Percentiles rank a stretch among this genome's conserved stretches.
Conservation (phyloP, 1,140 invertebrate species). For the Reticulitermes speratus region DNA sequence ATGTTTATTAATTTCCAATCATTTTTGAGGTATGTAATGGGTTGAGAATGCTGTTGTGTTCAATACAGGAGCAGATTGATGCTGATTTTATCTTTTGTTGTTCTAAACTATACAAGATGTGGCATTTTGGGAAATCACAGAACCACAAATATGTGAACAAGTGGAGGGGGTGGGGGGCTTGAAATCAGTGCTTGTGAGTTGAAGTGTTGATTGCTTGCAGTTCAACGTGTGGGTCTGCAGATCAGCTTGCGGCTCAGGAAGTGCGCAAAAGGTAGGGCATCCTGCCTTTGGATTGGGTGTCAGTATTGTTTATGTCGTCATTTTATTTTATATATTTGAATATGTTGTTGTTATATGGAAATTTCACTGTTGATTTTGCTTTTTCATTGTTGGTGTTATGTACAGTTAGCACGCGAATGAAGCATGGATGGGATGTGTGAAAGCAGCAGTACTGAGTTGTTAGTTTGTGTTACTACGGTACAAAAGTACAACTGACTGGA, state of each 20-base stretch:
- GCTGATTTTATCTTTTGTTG: no score
- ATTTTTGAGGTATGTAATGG: no score
- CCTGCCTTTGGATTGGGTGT: background rate
- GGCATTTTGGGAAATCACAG: no score
- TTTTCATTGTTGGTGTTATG: background rate
- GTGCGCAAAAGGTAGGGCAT: background rate
- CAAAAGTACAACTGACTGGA: no score
- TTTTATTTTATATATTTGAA: background rate
- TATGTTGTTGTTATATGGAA: background rate
- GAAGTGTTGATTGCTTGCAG: slow-evolving; percentile 15
- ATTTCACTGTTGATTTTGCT: background rate
- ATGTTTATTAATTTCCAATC: no score
- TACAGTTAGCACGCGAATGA: background rate
- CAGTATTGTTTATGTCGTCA: background rate
- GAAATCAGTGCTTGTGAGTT: background rate
- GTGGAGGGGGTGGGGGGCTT: no score
- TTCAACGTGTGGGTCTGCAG: background rate
- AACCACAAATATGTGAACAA: no score
- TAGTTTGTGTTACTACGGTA: background rate
- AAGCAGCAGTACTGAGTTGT: background rate
- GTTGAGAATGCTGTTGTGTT: no score
- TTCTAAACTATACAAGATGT: no score
- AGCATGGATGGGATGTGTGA: background rate
- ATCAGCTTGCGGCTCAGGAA: background rate
- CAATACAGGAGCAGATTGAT: no score